Evolutionary conservation across 2,888 invertebrate species (phyloP).

Genomic region (Xanthia togata): DNA sequence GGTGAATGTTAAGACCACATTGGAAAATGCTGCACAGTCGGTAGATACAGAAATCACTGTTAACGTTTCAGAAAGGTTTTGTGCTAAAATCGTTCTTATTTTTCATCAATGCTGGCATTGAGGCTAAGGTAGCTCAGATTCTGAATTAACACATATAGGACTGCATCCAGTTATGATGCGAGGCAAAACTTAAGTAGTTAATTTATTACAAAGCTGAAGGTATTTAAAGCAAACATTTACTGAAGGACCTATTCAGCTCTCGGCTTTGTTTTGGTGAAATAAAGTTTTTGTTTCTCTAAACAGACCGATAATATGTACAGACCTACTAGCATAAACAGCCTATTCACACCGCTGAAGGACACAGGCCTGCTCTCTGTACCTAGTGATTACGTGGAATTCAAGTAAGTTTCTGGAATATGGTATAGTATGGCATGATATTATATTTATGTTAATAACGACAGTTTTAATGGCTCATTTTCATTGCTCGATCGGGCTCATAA

Average conservation of each 20-base stretch:
- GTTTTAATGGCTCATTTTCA: no score
- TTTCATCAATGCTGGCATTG: no score
- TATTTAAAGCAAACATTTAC: slow-evolving; percentile 20
- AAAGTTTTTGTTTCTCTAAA: slow-evolving; percentile 21
- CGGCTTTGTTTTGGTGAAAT: slow-evolving; percentile 19
- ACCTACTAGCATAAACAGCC: neutral
- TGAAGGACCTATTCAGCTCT: neutral
- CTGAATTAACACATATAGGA: neutral
- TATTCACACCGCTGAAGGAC: neutral
- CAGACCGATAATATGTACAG: slow-evolving; percentile 9
- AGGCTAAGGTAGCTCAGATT: neutral
- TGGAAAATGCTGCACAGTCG: neutral
- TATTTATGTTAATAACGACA: neutral
- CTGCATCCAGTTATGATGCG: no score
- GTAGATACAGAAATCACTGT: neutral
- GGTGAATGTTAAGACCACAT: no score
- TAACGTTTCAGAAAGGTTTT: neutral
- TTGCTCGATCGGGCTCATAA: no score
- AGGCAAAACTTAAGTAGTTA: neutral
- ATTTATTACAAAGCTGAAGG: neutral
- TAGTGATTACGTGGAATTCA: slow-evolving; percentile 3
- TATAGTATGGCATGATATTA: neutral
- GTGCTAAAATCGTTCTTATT: neutral
- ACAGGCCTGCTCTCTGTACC: neutral
- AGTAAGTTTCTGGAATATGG: slow-evolving; percentile 3